Evolutionary conservation across 2,888 invertebrate species (phyloP).

Genomic region (Drosophila mercatorum): DNA sequence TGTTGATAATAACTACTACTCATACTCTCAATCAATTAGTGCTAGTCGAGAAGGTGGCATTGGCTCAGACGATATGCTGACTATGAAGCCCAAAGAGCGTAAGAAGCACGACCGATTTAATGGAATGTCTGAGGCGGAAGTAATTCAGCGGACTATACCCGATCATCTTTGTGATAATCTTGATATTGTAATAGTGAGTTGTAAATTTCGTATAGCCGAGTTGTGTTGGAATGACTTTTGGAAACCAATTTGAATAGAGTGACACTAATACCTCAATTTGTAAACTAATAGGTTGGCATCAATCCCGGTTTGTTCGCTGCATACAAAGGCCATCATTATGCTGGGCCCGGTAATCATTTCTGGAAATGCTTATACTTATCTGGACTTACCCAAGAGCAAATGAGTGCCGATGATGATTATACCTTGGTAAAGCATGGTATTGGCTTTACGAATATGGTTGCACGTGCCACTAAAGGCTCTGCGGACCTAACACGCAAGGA

Average conservation of each 20-base stretch:
- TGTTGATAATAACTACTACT: background rate
- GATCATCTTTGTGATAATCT: constrained; percentile 97
- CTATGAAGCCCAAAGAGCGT: constrained; percentile 88
- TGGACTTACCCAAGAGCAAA: constrained; percentile 96
- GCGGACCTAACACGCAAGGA: constrained; percentile 97
- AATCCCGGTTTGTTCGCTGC: constrained; percentile 99
- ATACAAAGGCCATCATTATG: constrained; percentile 99
- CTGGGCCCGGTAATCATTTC: constrained; percentile 99
- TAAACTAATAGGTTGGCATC: constrained; percentile 93
- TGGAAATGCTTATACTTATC: constrained; percentile 99
- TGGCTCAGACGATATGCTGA: constrained; percentile 26
- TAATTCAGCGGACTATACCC: constrained; percentile 95
- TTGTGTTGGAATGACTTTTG: background rate
- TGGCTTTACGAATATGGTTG: constrained; percentile 99
- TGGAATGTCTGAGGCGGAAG: constrained; percentile 98
- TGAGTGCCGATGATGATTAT: constrained; percentile 98
- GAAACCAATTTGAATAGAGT: background rate
- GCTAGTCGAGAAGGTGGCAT: constrained; percentile 11
- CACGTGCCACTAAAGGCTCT: constrained; percentile 97
- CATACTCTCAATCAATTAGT: constrained; percentile 9
- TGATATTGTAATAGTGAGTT: constrained; percentile 99
- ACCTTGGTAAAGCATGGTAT: constrained; percentile 97
- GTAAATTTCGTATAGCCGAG: constrained; percentile 85
- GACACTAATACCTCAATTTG: background rate
- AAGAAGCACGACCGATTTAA: constrained; percentile 98